Evolutionary conservation across 2,113 vertebrate species (phyloP).

Genomic region (Rattus norvegicus): DNA sequence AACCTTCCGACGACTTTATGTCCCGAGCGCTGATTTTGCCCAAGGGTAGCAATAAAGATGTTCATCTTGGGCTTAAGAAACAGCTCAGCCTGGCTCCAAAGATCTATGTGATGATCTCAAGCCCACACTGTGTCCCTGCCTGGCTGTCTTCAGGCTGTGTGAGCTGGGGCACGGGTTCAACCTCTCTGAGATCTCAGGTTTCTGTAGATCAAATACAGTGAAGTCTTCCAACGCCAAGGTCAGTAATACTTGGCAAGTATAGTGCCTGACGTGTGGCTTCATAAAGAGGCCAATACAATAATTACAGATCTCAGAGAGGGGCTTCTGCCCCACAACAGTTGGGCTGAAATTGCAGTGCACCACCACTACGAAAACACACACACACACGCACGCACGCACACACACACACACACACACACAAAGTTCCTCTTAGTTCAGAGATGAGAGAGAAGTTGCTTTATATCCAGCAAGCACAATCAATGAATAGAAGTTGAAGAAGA

Average conservation of each 20-base stretch:
- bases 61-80: neutral
- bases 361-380: no score
- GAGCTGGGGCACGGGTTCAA: neutral
- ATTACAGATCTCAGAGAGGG: neutral
- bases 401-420: no score
- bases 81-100: neutral
- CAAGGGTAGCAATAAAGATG: neutral
- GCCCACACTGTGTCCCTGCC: neutral
- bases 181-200: conserved; percentile 10
- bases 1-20: neutral
- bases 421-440: neutral
- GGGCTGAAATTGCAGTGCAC: neutral
- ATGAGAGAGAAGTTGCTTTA: neutral
- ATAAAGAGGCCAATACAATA: neutral
- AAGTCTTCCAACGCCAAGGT: neutral
- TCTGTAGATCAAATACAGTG: neutral
- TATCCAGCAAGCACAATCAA: neutral
- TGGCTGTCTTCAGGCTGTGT: neutral
- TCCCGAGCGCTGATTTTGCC: neutral
- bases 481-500: neutral
- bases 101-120: neutral
- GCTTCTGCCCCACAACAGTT: neutral
- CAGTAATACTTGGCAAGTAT: rapidly evolving
- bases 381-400: no score
- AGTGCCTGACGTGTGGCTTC: neutral